Conservation (phyloP, 2,797 vertebrate genomes). For the Chiroxiphia lanceolata region DNA sequence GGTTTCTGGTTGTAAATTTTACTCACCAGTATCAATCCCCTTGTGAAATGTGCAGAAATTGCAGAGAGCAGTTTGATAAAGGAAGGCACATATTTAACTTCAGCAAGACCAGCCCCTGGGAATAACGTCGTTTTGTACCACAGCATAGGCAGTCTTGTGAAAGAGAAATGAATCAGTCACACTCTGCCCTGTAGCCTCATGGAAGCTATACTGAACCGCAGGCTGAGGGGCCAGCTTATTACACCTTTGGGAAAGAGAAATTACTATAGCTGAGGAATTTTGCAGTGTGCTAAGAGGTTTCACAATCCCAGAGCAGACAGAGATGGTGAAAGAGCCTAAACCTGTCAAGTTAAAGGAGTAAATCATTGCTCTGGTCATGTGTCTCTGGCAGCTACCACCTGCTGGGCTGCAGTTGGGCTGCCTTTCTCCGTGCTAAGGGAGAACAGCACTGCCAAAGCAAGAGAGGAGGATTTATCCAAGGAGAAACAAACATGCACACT, state of each 20-base stretch:
- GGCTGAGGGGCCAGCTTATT: background rate
- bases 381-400: background rate
- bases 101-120: background rate
- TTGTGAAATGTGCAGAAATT: background rate
- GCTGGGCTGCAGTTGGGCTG: rapidly evolving
- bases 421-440: background rate
- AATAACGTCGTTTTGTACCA: rapidly evolving
- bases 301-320: background rate
- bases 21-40: background rate
- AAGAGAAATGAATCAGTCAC: background rate
- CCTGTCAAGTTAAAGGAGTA: background rate
- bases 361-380: rapidly evolving
- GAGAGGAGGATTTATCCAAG: background rate
- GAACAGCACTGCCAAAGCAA: background rate
- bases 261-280: background rate
- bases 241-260: constrained; percentile 2
- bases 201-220: background rate
- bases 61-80: background rate
- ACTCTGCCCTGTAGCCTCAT: background rate
- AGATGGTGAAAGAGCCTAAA: background rate
- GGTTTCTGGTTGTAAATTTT: background rate
- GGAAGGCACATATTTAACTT: background rate
- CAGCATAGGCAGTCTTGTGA: background rate
- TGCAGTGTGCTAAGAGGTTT: background rate
- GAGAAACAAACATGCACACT: background rate